A percentile compares a stretch with the other conserved stretches of the same genome.
phyloP scores from a whole-genome alignment of 37 sponge, comb jelly and placozoan species.

The Eunapius fragilis region DNA sequence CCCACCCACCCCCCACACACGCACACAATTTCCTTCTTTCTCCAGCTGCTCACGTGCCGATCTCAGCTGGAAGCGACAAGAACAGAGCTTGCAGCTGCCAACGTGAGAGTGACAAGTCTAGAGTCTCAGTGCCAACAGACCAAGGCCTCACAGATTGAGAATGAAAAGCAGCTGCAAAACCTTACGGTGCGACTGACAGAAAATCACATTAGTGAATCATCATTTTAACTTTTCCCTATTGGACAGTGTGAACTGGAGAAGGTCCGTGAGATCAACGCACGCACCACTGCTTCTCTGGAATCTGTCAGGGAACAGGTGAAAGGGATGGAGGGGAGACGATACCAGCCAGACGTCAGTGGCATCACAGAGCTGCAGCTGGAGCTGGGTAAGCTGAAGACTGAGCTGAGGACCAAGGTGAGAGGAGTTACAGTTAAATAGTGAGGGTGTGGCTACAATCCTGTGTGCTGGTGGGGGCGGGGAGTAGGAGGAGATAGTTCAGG shows the following conservation, averaged over 20 bases:
- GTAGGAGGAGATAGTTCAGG: constrained; percentile 3
- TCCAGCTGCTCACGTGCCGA: constrained; percentile 20
- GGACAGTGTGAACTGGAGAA: constrained; percentile 47
- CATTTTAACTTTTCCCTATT: not conserved
- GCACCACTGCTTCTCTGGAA: constrained; percentile 35
- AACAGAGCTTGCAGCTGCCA: constrained; percentile 52
- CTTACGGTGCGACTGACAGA: no score
- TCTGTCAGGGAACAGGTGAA: constrained; percentile 48
- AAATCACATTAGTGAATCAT: no score
- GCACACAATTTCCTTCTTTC: not conserved
- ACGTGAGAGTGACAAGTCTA: constrained; percentile 17
- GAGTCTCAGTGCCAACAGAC: constrained; percentile 34
- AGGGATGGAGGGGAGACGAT: constrained; percentile 3
- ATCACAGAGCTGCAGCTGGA: constrained; percentile 37
- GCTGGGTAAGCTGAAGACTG: constrained; percentile 41
- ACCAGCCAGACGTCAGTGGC: not conserved
- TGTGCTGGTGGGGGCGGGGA: not conserved
- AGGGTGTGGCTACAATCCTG: not conserved
- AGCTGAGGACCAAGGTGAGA: constrained; percentile 42
- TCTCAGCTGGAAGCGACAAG: constrained; percentile 28
- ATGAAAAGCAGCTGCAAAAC: constrained; percentile 27
- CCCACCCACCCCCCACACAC: not conserved
- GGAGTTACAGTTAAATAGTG: not conserved
- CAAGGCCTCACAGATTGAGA: not conserved
- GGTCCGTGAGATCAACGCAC: constrained; percentile 30